phyloP scores from a whole-genome alignment of 2,888 invertebrate species.

The Megastigmus dorsalis region DNA sequence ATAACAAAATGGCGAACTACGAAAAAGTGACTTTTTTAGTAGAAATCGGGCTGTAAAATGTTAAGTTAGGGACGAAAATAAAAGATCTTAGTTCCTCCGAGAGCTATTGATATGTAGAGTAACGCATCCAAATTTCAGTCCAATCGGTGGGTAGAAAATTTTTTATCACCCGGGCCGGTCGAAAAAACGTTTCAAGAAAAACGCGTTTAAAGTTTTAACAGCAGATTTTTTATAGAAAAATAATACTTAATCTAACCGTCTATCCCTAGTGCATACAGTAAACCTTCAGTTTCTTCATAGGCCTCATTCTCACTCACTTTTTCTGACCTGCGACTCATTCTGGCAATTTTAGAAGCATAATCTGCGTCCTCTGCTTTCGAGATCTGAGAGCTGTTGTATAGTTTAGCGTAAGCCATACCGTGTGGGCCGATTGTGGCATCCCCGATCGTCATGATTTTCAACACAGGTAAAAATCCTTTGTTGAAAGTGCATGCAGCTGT shows the following conservation, averaged over 20 bases:
- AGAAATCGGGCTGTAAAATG: constrained; percentile 12
- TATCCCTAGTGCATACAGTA: constrained; percentile 41
- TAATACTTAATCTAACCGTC: constrained; percentile 35
- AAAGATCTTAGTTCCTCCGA: background rate
- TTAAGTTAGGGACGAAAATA: constrained; percentile 1
- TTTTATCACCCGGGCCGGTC: no score
- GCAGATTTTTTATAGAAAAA: background rate
- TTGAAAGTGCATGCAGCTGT: constrained; percentile 20
- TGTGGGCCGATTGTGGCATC: no score
- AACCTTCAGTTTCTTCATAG: constrained; percentile 37
- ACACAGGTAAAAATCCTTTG: constrained; percentile 20
- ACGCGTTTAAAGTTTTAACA: no score
- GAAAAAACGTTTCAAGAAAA: no score
- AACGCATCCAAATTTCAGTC: constrained; percentile 1
- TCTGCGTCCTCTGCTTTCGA: background rate
- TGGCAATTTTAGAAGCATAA: no score
- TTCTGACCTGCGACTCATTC: background rate
- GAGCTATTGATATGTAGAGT: background rate
- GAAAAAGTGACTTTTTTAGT: background rate
- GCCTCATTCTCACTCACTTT: constrained; percentile 32
- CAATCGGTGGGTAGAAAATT: no score
- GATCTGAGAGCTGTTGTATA: background rate
- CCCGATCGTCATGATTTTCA: constrained; percentile 44
- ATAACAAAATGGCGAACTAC: no score
- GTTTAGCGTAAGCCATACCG: no score